These are phyloP conservation scores for Dryadula phaetusa DNA, from an alignment of 2,888 invertebrate genomes.

Conservation along the genomic window DNA sequence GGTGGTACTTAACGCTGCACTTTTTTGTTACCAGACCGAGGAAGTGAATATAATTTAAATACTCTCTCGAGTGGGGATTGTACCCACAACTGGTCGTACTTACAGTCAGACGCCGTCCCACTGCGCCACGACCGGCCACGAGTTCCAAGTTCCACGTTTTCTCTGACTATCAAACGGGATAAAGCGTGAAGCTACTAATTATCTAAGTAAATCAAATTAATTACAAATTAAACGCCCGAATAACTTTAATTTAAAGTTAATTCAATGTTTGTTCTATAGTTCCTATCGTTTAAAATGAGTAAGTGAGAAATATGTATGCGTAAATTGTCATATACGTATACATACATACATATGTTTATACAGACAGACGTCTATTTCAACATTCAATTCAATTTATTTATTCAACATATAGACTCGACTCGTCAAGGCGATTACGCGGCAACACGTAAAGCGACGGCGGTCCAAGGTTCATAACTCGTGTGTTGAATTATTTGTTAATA, in stretches of 20 bases:
- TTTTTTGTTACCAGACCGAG: too few species aligned
- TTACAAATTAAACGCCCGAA: not conserved
- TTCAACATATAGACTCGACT: slow-evolving; percentile 39
- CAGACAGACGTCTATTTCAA: slow-evolving; percentile 29
- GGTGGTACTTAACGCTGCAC: too few species aligned
- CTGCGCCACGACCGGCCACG: too few species aligned
- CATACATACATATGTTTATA: not conserved
- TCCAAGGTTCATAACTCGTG: slow-evolving; percentile 2
- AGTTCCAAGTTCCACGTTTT: too few species aligned
- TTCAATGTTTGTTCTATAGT: not conserved
- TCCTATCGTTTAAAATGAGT: not conserved
- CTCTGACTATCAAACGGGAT: too few species aligned
- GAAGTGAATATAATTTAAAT: too few species aligned
- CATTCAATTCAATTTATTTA: slow-evolving; percentile 44
- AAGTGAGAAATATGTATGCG: not conserved
- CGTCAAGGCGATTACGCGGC: slow-evolving; percentile 40
- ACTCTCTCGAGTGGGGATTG: too few species aligned
- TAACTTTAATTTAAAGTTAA: not conserved
- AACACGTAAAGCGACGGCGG: slow-evolving; percentile 26
- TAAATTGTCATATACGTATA: not conserved
- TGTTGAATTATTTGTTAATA: not conserved
- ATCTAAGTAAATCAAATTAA: not conserved
- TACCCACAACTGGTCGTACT: too few species aligned
- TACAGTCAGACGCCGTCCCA: too few species aligned
- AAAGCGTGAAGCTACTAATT: too few species aligned